These are phyloP conservation scores for Bugulina stolonifera DNA, from an alignment of 2,888 invertebrate genomes.

Conservation along the genomic window DNA sequence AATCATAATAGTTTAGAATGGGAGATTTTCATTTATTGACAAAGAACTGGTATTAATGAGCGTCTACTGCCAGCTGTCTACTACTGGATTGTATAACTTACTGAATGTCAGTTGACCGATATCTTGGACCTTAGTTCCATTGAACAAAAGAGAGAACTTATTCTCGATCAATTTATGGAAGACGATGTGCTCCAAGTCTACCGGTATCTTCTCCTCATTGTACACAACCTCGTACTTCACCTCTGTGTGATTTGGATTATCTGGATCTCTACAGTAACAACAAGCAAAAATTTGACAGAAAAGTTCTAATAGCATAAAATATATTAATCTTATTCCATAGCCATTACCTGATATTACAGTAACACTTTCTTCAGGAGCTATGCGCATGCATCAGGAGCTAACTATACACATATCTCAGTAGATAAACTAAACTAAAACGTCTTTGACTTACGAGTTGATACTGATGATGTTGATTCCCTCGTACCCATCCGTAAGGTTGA, in stretches of 20 bases:
- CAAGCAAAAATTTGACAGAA: too few species aligned
- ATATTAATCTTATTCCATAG: too few species aligned
- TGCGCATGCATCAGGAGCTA: too few species aligned
- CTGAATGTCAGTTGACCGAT: neutral
- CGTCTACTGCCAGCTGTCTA: too few species aligned
- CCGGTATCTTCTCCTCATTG: neutral
- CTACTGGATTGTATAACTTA: neutral
- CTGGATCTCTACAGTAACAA: neutral
- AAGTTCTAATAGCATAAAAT: too few species aligned
- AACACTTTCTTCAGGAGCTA: too few species aligned
- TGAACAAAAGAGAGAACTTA: neutral
- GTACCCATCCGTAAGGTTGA: neutral
- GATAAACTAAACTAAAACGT: too few species aligned
- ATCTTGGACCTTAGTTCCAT: neutral
- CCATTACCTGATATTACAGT: too few species aligned
- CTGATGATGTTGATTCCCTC: constrained; percentile 7
- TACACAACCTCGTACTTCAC: constrained; percentile 11
- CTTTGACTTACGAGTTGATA: neutral
- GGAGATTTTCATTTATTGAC: too few species aligned
- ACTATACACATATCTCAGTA: too few species aligned
- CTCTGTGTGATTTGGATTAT: neutral
- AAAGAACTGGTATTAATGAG: too few species aligned
- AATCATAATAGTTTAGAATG: too few species aligned
- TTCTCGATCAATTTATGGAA: neutral
- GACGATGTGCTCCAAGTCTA: neutral